phyloP scores from a whole-genome alignment of 1,140 invertebrate species.

The Zaprionus inermis region DNA sequence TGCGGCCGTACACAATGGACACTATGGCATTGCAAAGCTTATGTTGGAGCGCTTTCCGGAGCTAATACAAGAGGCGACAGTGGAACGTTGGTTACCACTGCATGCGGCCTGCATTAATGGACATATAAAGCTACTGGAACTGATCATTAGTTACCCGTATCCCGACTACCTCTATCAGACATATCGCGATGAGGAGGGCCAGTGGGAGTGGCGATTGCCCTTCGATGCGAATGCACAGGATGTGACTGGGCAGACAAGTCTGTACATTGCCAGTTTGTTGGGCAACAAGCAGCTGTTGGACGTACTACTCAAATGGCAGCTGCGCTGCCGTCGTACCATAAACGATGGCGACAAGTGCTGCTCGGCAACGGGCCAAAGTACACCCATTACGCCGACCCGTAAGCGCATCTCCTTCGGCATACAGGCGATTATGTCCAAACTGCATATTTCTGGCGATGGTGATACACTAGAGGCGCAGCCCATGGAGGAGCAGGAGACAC shows the following conservation, averaged over 20 bases:
- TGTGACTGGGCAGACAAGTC: slow-evolving; percentile 93
- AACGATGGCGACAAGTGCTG: slow-evolving; percentile 26
- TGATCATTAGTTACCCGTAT: slow-evolving; percentile 93
- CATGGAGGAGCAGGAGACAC: slow-evolving; percentile 84
- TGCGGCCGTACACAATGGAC: slow-evolving; percentile 94
- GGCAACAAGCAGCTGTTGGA: slow-evolving; percentile 93
- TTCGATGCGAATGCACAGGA: slow-evolving; percentile 96
- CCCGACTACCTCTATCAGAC: slow-evolving; percentile 88
- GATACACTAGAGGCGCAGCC: slow-evolving; percentile 49
- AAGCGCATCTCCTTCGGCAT: slow-evolving; percentile 93
- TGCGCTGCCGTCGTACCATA: slow-evolving; percentile 87
- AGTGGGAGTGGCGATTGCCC: slow-evolving; percentile 93
- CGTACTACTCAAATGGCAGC: slow-evolving; percentile 90
- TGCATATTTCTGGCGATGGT: slow-evolving; percentile 86
- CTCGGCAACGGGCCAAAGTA: slow-evolving; percentile 46
- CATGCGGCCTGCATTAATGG: slow-evolving; percentile 96
- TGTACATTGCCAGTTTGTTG: slow-evolving; percentile 94
- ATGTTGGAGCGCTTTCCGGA: slow-evolving; percentile 90
- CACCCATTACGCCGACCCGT: slow-evolving; percentile 85
- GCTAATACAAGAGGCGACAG: slow-evolving; percentile 89
- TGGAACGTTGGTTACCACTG: slow-evolving; percentile 96
- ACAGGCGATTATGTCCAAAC: slow-evolving; percentile 92
- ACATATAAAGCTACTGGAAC: slow-evolving; percentile 90
- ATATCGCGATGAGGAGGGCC: slow-evolving; percentile 89
- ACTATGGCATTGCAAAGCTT: slow-evolving; percentile 91